These are phyloP conservation scores for Lucifuga dentata DNA, from an alignment of 2,113 vertebrate species.

Conservation along the genomic window DNA sequence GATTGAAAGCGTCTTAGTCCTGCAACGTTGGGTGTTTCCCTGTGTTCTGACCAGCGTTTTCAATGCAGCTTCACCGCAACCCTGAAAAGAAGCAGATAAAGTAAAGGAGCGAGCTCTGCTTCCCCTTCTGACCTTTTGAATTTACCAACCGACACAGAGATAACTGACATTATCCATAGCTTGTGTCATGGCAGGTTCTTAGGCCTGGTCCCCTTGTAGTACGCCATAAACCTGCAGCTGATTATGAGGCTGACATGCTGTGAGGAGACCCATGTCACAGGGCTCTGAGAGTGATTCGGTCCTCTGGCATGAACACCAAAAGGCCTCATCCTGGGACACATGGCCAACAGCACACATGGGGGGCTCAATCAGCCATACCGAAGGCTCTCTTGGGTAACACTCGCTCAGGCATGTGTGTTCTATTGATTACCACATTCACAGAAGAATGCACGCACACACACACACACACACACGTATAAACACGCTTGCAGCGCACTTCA, in stretches of 20 bases:
- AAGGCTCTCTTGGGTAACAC: conserved; percentile 12
- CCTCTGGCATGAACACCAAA: conserved; percentile 20
- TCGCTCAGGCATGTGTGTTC: conserved; percentile 31
- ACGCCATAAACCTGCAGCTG: conserved; percentile 38
- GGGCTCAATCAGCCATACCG: conserved; percentile 30
- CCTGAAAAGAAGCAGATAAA: no score
- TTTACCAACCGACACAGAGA: background rate
- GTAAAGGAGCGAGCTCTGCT: no score
- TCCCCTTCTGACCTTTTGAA: background rate
- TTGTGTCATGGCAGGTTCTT: conserved; percentile 3
- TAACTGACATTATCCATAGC: conserved; percentile 4
- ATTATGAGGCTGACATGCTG: conserved; percentile 41
- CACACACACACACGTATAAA: conserved; percentile 7
- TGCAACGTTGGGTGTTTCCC: no score
- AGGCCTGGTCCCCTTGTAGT: conserved; percentile 4
- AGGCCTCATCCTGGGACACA: conserved; percentile 29
- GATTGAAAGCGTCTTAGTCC: no score
- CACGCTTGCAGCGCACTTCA: conserved; percentile 11
- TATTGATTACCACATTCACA: conserved; percentile 34
- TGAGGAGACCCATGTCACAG: conserved; percentile 46
- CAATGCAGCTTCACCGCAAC: no score
- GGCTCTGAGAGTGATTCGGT: conserved; percentile 18
- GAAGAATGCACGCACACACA: conserved; percentile 21
- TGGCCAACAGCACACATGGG: conserved; percentile 22
- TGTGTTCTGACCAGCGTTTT: no score